Evolutionary conservation across 2,797 vertebrate genomes (phyloP).

Genomic region (Darevskia nairensis): DNA sequence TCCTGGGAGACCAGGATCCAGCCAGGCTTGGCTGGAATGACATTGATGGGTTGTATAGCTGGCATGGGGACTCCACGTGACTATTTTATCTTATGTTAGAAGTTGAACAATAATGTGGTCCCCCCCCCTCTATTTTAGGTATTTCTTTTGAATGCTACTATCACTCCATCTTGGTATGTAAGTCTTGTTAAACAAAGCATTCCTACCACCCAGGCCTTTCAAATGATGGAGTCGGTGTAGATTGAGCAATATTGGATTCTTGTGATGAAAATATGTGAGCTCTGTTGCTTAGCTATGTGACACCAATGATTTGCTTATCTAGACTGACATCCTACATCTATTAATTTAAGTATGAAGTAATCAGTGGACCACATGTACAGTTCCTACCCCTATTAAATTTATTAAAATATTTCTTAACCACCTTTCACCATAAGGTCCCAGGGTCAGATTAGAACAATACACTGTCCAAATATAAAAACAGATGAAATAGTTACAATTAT

Average conservation of each 20-base stretch:
- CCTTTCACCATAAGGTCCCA: too few relatives aligned
- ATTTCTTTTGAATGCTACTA: not conserved
- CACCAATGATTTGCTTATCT: not conserved
- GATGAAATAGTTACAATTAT: too few relatives aligned
- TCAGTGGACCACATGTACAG: not conserved
- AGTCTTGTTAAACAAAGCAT: not conserved
- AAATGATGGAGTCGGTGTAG: not conserved
- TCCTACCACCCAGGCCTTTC: not conserved
- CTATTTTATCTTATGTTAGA: not conserved
- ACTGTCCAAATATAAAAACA: too few relatives aligned
- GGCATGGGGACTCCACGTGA: not conserved
- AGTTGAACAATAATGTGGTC: not conserved
- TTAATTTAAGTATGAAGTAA: not conserved
- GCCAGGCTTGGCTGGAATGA: not conserved
- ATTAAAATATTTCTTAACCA: too few relatives aligned
- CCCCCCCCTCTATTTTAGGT: not conserved
- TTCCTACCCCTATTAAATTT: too few relatives aligned
- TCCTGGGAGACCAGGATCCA: not conserved
- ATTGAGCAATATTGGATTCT: not conserved
- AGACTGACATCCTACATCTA: not conserved
- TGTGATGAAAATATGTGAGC: not conserved
- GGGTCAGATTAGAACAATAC: too few relatives aligned
- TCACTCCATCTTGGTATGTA: not conserved
- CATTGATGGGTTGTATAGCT: not conserved
- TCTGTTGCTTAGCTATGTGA: not conserved